Evolutionary conservation across 1,140 invertebrate species (phyloP), one percentile per base, ranked within the genome.

Genomic region (Conus betulinus): DNA sequence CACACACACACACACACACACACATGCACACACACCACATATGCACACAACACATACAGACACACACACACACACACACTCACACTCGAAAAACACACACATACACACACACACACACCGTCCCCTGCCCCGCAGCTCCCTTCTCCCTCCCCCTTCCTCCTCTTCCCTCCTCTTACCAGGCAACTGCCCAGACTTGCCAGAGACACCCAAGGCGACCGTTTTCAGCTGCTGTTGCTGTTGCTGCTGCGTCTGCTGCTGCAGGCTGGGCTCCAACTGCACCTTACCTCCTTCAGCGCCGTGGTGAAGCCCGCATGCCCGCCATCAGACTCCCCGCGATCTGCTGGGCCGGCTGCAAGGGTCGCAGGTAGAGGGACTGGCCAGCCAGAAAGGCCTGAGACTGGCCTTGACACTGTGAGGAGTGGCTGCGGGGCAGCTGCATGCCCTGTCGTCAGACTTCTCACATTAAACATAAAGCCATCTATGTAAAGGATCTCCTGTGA

Each of bases 331-430:
- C 93, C 84, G 52, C 90, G 92, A 84, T 90, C 90, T 39, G 91
- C 83, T 78, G 90, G 53, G 76, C 23, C 88, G 90, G 81, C 60
- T 87, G 78, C 8, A 92, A 88, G 82, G 93, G 87, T 71, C 93
- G 90, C 63, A 94, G 93, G 87, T 93, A 95, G 23, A 94, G 84
- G 10, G 91, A 90, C 82, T 92, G 91, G 90, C 94, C 89, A 88
- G 91, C 82, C 85, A 92, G 87, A 90, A 94, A 92, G 85, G 94
- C 89, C 67, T 90, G 93, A 74, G 93, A 91, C 86, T 94, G 93
- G 52, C 91, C 90, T 71, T 92, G 91, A 20, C 91, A n/a, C 91
- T 20, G 88, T 91, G 74, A 94, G 86, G 5, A 93, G 84, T 25
- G 89, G 90, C 55, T 91, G 92, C 53, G 93, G 85, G 57, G 91